phyloP scores from a whole-genome alignment of 2,888 invertebrate genomes.

The Drosophila testacea region DNA sequence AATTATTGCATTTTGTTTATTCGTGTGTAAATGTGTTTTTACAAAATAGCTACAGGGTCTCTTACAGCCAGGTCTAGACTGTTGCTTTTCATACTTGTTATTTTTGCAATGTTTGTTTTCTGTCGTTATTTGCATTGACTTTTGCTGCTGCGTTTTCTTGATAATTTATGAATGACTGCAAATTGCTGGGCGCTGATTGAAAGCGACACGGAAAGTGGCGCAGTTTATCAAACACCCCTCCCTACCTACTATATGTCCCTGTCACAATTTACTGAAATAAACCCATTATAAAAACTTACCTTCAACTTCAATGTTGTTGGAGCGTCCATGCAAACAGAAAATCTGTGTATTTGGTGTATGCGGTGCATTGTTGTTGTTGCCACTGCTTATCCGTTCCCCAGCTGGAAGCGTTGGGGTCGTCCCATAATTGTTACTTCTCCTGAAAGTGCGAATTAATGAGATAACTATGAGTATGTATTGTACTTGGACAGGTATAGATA shows the following conservation, averaged over 20 bases:
- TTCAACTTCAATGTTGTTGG: slow-evolving; percentile 74
- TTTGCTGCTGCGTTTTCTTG: slow-evolving; percentile 70
- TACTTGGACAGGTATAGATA: background rate
- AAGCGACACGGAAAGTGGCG: slow-evolving; percentile 71
- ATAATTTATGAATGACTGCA: slow-evolving; percentile 76
- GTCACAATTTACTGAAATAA: slow-evolving; percentile 34
- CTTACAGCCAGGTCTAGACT: no score
- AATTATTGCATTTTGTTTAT: slow-evolving; percentile 1
- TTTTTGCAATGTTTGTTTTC: slow-evolving; percentile 31
- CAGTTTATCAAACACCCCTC: slow-evolving; percentile 50
- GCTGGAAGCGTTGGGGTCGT: slow-evolving; percentile 33
- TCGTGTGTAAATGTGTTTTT: slow-evolving; percentile 29
- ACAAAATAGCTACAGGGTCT: background rate
- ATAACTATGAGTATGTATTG: background rate
- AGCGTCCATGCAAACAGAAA: slow-evolving; percentile 80
- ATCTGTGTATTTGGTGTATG: slow-evolving; percentile 63
- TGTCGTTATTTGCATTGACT: slow-evolving; percentile 48
- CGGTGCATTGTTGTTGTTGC: slow-evolving; percentile 64
- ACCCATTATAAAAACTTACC: slow-evolving; percentile 44
- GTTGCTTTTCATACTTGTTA: no score
- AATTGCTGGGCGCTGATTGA: slow-evolving; percentile 73
- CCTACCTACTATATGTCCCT: background rate
- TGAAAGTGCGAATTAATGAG: slow-evolving; percentile 19
- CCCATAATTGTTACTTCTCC: slow-evolving; percentile 44
- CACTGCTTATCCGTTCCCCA: slow-evolving; percentile 24